Evolutionary conservation across 2,113 vertebrate genomes (phyloP).

Genomic region (Sylvia atricapilla): DNA sequence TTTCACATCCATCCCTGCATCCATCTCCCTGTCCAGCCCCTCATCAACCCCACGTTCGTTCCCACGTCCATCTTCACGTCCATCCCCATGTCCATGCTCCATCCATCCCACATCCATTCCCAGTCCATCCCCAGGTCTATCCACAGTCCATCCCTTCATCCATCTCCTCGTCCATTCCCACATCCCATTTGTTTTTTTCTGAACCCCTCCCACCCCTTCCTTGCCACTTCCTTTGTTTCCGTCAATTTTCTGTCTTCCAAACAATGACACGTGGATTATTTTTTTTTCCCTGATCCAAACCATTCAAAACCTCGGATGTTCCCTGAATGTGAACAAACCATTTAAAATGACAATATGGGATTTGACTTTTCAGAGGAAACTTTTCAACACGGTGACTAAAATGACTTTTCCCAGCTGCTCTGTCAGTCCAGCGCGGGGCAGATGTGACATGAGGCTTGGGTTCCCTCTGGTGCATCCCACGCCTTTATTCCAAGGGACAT

Average conservation of each 20-base stretch:
- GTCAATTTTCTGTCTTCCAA: neutral
- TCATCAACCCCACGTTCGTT: too few relatives aligned
- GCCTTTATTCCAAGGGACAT: fast-evolving
- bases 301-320: fast-evolving
- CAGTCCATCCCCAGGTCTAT: neutral
- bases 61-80: fast-evolving
- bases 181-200: neutral
- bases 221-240: neutral
- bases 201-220: neutral
- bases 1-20: neutral
- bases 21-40: neutral
- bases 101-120: neutral
- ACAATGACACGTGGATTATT: fast-evolving
- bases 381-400: neutral
- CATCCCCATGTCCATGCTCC: neutral
- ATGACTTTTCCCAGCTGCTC: neutral
- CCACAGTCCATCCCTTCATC: neutral
- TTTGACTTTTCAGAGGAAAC: neutral
- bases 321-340: fast-evolving
- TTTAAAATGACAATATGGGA: fast-evolving
- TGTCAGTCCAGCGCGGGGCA: fast-evolving
- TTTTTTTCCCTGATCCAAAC: fast-evolving
- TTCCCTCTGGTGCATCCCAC: fast-evolving
- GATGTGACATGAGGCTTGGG: fast-evolving
- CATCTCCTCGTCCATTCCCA: neutral